phyloP scores from a whole-genome alignment of 2,113 vertebrate species.

The Barnardius zonarius region DNA sequence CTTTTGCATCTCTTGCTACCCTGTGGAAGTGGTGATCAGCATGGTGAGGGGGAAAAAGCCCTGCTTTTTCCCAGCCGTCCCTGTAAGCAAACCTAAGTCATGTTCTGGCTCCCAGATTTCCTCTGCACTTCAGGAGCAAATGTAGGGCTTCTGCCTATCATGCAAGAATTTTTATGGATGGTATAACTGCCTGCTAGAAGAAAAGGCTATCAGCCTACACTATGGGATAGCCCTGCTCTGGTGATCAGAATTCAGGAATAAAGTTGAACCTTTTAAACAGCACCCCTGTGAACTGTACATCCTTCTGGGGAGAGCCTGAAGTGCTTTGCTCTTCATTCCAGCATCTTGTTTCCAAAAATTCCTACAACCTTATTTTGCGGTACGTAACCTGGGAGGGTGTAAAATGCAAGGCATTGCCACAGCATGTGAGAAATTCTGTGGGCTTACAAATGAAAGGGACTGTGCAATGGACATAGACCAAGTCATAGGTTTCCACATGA shows the following conservation, averaged over 20 bases:
- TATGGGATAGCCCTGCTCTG: neutral
- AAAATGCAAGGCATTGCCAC: neutral
- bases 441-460: neutral
- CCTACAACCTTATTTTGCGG: neutral
- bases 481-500: accelerated
- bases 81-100: neutral
- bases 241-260: neutral
- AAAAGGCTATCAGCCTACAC: neutral
- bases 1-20: neutral
- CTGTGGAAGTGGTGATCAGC: neutral
- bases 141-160: neutral
- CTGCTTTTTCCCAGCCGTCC: neutral
- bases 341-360: neutral
- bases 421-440: neutral
- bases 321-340: neutral
- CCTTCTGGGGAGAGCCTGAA: neutral
- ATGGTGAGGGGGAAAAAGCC: accelerated
- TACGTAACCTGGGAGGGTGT: neutral
- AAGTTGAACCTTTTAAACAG: neutral
- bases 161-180: neutral
- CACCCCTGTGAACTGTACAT: neutral
- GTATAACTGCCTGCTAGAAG: neutral
- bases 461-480: neutral
- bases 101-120: neutral
- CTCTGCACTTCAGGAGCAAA: neutral